These are phyloP conservation scores for Spinus pinus DNA, from an alignment of 2,797 vertebrate genomes.

Conservation along the genomic window DNA sequence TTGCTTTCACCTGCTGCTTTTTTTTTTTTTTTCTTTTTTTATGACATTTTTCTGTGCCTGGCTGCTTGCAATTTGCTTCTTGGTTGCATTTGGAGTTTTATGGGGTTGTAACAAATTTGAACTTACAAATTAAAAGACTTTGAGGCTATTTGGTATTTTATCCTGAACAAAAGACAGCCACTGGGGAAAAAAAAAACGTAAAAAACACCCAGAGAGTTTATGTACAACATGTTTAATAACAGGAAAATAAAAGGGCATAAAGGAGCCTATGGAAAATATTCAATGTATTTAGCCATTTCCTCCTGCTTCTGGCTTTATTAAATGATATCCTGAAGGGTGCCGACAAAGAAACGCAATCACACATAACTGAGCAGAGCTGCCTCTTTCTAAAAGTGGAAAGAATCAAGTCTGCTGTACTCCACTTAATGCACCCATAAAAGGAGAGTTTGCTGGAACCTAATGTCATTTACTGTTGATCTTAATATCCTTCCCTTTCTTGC, in stretches of 20 bases:
- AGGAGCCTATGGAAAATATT: conserved; percentile 66
- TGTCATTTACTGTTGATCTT: conserved; percentile 39
- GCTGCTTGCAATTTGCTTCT: conserved; percentile 57
- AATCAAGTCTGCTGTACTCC: neutral
- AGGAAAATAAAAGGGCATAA: conserved; percentile 60
- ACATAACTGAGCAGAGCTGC: neutral
- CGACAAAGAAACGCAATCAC: conserved; percentile 52
- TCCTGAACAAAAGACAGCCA: conserved; percentile 56
- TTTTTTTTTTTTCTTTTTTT: neutral
- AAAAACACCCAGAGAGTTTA: conserved; percentile 22
- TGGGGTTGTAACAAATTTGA: conserved; percentile 63
- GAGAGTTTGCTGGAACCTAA: neutral
- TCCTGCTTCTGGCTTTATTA: conserved; percentile 67
- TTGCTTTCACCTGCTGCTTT: conserved; percentile 51
- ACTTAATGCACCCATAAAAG: neutral
- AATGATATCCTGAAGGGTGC: conserved; percentile 64
- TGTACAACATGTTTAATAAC: conserved; percentile 52
- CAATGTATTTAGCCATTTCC: conserved; percentile 63
- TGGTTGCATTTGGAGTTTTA: conserved; percentile 52
- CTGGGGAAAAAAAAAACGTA: neutral
- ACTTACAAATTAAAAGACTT: conserved; percentile 69
- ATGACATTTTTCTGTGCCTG: conserved; percentile 50
- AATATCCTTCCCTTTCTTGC: conserved; percentile 47
- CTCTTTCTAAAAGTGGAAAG: neutral
- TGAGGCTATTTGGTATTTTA: conserved; percentile 66